Conservation (phyloP, 1,140 invertebrate genomes). For the Lineus longissimus region DNA sequence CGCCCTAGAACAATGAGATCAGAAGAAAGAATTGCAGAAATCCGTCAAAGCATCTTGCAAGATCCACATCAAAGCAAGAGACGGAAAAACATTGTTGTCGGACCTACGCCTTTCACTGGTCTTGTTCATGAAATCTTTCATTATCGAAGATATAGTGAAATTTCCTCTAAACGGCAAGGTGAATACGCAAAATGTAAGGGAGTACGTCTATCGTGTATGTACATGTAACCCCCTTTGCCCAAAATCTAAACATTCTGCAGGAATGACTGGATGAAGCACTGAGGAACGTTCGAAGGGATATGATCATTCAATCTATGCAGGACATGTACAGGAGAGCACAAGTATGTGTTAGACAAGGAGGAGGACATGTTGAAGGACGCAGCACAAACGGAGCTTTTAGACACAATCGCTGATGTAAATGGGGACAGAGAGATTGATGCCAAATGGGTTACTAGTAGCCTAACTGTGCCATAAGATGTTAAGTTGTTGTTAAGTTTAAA, state of each 20-base stretch:
- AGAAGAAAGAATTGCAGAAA: not conserved
- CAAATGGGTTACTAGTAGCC: not conserved
- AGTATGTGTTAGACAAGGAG: not conserved
- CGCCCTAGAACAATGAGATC: not conserved
- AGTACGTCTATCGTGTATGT: too few species aligned
- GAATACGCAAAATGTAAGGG: too few species aligned
- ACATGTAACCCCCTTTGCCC: too few species aligned
- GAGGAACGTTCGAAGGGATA: not conserved
- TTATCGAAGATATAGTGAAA: too few species aligned
- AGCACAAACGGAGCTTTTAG: too few species aligned
- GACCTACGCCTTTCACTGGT: not conserved
- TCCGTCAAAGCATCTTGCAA: not conserved
- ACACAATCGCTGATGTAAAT: too few species aligned
- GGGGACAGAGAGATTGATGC: not conserved
- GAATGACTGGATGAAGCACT: not conserved
- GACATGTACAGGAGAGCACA: not conserved
- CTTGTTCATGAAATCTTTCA: not conserved
- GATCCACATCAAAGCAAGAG: not conserved
- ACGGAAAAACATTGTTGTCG: not conserved
- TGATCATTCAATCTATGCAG: not conserved
- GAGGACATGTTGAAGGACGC: not conserved
- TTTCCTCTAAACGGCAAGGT: too few species aligned
- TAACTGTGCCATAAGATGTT: not conserved
- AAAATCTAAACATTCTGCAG: too few species aligned
- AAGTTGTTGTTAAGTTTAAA: too few species aligned